Base-by-base conservation (phyloP, 2,888 invertebrate species). In the Epicampocera succincta region DNA sequence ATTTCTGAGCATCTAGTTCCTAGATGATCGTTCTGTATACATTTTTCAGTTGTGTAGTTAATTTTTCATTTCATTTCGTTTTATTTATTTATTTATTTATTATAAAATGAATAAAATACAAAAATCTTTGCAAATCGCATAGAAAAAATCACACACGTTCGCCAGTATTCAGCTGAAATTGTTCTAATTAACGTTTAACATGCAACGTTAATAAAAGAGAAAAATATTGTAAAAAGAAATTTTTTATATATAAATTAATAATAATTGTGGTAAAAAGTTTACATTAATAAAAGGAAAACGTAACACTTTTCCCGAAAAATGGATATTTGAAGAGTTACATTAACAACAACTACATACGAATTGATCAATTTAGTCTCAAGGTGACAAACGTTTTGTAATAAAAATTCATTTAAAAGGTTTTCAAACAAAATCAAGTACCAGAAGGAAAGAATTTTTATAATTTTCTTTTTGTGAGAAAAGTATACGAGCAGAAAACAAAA, bases 181-280 rank as follows among this genome's bases (percentile, higher is more conserved):
- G 79, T 85, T 83, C 82, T 84, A 85, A 85, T 83, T 84, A 79
- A 73, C 80, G 72, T 80, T 69, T 66, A 82, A 82, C 83, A 85
- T 83, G 84, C 71, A 81, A 66, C 73, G 72, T 68, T 79, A 74
- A 52, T 60, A 75, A 38, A 54, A 48, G 50, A 46, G 8, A 48
- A 40, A 80, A 73, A 71, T 19, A 9, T 6, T 29, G n/a, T 19
- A 40, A 66, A 33, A 44, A 60, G 69, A 65, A 38, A 52, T 66
- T 69, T 66, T 74, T 52, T 46, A 72, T 19, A 77, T 74, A 65
- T 33, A 56, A 3, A 33, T 29, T 54, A 33, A 33, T 12, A 65
- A 46, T 66, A 75, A 58, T 63, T 65, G 61, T 61, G 61, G 69
- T 52, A 73, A 72, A 73, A 56, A 50, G 38, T 33, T 33, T 29